These are phyloP conservation scores for Coregonus clupeaformis DNA, from an alignment of 2,113 vertebrate species.

Conservation along the genomic window DNA sequence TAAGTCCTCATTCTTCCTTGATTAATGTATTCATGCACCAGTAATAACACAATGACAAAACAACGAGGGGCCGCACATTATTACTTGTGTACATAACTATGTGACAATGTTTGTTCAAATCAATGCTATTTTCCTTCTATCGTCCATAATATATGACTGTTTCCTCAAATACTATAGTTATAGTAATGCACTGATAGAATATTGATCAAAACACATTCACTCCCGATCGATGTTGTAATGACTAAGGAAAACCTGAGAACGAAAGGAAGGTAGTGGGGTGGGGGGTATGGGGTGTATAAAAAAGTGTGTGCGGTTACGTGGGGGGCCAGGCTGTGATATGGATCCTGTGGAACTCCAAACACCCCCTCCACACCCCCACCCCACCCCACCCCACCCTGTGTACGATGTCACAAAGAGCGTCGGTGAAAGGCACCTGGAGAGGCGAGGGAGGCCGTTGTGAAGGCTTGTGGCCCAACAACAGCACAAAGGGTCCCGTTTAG, in stretches of 20 bases:
- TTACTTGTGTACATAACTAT: not conserved
- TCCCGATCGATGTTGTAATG: not conserved
- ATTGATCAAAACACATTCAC: not conserved
- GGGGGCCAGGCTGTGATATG: constrained; percentile 14
- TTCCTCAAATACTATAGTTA: not conserved
- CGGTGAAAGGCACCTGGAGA: constrained; percentile 30
- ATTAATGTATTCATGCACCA: constrained; percentile 32
- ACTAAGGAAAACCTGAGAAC: not conserved
- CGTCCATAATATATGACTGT: not conserved
- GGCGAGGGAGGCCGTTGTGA: constrained; percentile 19
- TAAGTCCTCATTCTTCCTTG: constrained; percentile 26
- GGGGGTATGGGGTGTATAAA: too few relatives aligned
- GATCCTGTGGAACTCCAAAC: too few relatives aligned
- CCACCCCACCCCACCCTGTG: constrained; percentile 2
- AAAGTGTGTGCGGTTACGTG: not conserved
- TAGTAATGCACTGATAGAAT: not conserved
- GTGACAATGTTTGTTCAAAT: not conserved
- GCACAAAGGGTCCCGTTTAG: constrained; percentile 46
- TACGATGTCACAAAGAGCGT: constrained; percentile 35
- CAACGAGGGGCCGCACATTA: not conserved
- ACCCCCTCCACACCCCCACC: not conserved
- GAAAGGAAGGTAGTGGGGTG: too few relatives aligned
- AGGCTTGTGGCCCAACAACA: constrained; percentile 45
- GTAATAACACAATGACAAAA: not conserved
- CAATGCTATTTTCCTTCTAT: not conserved